These are phyloP conservation scores for Cryptotis parvus DNA, from an alignment of 2,113 vertebrate species.

Conservation along the genomic window DNA sequence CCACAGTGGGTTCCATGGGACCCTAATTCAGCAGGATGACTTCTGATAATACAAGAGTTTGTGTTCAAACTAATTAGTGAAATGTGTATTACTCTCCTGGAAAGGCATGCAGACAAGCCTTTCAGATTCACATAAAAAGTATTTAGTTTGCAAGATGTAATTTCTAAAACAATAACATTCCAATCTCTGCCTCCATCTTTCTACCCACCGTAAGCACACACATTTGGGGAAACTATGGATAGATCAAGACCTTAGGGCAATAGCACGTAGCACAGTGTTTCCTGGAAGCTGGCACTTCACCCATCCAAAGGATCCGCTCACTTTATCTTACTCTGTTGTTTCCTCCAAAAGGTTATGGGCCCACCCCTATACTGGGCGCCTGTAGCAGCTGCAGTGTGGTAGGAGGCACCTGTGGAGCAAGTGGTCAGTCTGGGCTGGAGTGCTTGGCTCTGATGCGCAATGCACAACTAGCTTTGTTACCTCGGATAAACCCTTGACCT, in stretches of 20 bases:
- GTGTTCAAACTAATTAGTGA: conserved; percentile 7
- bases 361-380: no score
- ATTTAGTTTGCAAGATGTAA: neutral
- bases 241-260: neutral
- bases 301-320: neutral
- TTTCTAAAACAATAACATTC: conserved; percentile 22
- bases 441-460: neutral
- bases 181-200: neutral
- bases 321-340: neutral
- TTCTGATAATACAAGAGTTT: neutral
- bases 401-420: no score
- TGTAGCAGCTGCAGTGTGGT: neutral
- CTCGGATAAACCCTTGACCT: neutral
- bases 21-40: neutral
- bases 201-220: neutral
- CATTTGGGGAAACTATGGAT: neutral
- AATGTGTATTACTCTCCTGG: neutral
- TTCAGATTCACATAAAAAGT: neutral
- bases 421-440: neutral
- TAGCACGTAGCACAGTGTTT: neutral
- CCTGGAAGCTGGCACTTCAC: neutral
- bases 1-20: neutral
- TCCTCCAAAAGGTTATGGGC: no score
- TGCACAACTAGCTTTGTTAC: conserved; percentile 6
- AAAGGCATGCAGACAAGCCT: neutral